phyloP scores from a whole-genome alignment of 2,888 invertebrate species.

The Pammene fasciana region DNA sequence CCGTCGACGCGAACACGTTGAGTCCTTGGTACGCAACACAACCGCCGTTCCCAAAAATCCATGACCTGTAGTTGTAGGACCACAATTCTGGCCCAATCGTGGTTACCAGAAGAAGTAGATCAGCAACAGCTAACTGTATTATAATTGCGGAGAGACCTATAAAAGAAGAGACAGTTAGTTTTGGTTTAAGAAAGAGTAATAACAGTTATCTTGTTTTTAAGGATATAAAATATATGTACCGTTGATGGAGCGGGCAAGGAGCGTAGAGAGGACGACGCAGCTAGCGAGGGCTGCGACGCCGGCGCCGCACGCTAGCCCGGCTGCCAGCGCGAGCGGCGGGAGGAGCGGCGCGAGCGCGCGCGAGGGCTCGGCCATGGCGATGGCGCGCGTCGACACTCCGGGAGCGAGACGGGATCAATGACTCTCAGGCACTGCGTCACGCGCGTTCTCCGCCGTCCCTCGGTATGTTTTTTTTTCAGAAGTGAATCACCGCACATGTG shows the following conservation, averaged over 20 bases:
- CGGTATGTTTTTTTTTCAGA: slow-evolving; percentile 67
- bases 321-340: slow-evolving; percentile 53
- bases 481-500: slow-evolving; percentile 78
- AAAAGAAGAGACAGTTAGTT: slow-evolving; percentile 53
- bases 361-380: slow-evolving; percentile 36
- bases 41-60: slow-evolving; percentile 76
- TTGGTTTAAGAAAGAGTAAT: slow-evolving; percentile 27
- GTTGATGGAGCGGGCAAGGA: slow-evolving; percentile 74
- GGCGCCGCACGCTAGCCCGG: slow-evolving; percentile 54
- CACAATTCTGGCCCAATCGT: slow-evolving; percentile 80
- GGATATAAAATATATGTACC: slow-evolving; percentile 60
- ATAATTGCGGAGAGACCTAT: slow-evolving; percentile 80
- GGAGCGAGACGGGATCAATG: slow-evolving; percentile 80
- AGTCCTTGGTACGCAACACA: slow-evolving; percentile 82
- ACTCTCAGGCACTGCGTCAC: slow-evolving; percentile 72
- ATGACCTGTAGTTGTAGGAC: slow-evolving; percentile 76
- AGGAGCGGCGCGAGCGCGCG: slow-evolving; percentile 32
- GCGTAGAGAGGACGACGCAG: slow-evolving; percentile 70
- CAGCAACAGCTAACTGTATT: slow-evolving; percentile 80
- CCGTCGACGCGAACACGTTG: slow-evolving; percentile 81
- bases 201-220: slow-evolving; percentile 41
- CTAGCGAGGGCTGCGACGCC: slow-evolving; percentile 75
- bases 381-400: slow-evolving; percentile 64
- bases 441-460: slow-evolving; percentile 72
- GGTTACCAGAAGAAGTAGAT: slow-evolving; percentile 71